These are phyloP conservation scores for Phoenoteleia sp. DNA, from an alignment of 2,888 invertebrate genomes.

Conservation along the genomic window DNA sequence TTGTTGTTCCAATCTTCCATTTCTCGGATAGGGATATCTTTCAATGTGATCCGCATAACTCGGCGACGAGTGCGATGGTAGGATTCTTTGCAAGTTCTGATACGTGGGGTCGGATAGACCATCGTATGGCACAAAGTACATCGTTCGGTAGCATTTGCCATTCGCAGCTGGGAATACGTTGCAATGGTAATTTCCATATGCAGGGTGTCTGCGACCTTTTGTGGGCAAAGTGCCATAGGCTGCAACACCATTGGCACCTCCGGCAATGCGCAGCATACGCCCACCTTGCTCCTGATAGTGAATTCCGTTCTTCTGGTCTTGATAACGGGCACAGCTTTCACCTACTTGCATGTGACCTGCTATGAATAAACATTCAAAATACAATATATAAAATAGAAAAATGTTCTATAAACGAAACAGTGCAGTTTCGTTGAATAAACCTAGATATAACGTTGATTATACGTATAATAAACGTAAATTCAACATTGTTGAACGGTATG, in stretches of 20 bases:
- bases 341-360: conserved; percentile 55
- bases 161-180: conserved; percentile 75
- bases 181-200: conserved; percentile 79
- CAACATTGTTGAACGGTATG: no score
- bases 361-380: no score
- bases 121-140: conserved; percentile 85
- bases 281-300: conserved; percentile 79
- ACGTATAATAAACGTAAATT: no score
- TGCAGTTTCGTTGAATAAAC: no score
- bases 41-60: conserved; percentile 84
- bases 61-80: conserved; percentile 81
- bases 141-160: conserved; percentile 84
- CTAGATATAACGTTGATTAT: no score
- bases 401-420: no score
- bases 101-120: conserved; percentile 84
- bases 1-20: conserved; percentile 73
- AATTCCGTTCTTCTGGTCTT: conserved; percentile 79
- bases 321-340: conserved; percentile 76
- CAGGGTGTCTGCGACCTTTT: conserved; percentile 58
- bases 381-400: no score
- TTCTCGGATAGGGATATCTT: conserved; percentile 84
- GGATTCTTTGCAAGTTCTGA: conserved; percentile 84
- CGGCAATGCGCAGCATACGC: conserved; percentile 80
- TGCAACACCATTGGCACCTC: conserved; percentile 76
- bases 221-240: conserved; percentile 79